Evolutionary conservation across 2,888 invertebrate genomes (phyloP).

Genomic region (Meta bourneti): DNA sequence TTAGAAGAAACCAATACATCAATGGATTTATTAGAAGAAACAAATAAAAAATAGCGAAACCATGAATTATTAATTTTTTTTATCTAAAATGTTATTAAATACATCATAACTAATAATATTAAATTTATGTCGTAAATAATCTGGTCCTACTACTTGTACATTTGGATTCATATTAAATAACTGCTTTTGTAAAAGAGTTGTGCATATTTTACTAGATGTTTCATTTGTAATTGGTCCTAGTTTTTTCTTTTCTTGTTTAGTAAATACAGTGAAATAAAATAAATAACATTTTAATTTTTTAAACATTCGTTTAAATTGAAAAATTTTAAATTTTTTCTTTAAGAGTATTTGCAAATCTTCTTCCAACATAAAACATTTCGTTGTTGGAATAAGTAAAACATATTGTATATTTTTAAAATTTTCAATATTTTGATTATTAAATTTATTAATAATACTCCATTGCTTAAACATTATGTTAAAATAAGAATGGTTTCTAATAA

Average conservation of each 20-base stretch:
- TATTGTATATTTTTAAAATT: neutral
- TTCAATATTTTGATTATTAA: neutral
- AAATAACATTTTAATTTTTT: constrained; percentile 1
- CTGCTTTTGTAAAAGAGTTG: neutral
- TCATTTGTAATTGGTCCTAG: neutral
- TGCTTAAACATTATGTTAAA: neutral
- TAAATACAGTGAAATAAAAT: constrained; percentile 2
- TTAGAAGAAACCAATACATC: too few species aligned
- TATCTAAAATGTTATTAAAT: neutral
- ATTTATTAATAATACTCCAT: neutral
- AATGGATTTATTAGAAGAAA: too few species aligned
- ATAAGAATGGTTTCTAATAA: constrained; percentile 28
- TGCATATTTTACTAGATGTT: constrained; percentile 16
- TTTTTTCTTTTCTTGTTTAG: neutral
- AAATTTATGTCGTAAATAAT: constrained; percentile 1
- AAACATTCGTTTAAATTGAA: neutral
- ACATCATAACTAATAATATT: neutral
- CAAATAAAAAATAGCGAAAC: too few species aligned
- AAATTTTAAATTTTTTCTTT: constrained; percentile 13
- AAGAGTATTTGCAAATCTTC: neutral
- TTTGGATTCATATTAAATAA: neutral
- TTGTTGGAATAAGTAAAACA: neutral
- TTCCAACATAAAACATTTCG: neutral
- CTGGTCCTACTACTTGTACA: neutral
- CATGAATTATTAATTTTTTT: neutral